Percentiles rank a stretch among this genome's conserved stretches.
Evolutionary conservation across 1,140 invertebrate genomes (phyloP).

Genomic region (Drosophila pruinosa): DNA sequence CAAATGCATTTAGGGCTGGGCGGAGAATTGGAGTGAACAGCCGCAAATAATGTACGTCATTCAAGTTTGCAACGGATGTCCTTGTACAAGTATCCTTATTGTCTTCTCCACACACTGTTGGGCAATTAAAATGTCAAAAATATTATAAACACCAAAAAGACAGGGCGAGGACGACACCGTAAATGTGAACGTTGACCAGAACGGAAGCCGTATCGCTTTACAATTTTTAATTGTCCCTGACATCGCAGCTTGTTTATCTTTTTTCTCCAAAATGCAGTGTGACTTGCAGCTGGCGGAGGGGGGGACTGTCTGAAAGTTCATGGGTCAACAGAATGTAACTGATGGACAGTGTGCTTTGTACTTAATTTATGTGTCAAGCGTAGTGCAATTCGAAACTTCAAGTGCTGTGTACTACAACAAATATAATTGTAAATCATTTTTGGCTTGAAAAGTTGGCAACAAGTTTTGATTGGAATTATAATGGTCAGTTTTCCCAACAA

Average conservation of each 20-base stretch:
- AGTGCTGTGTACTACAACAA: too few relatives aligned
- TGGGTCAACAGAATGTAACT: conserved; percentile 18
- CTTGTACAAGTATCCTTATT: conserved; percentile 43
- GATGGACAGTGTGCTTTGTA: conserved; percentile 12
- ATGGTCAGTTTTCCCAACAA: too few relatives aligned
- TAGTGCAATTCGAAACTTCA: not conserved
- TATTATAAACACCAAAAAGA: conserved; percentile 40
- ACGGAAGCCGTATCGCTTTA: conserved; percentile 54
- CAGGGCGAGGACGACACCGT: not conserved
- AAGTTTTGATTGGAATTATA: too few relatives aligned
- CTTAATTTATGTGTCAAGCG: conserved; percentile 10
- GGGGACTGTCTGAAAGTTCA: conserved; percentile 6
- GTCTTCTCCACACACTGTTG: conserved; percentile 29
- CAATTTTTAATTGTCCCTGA: conserved; percentile 66
- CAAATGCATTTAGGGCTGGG: conserved; percentile 67
- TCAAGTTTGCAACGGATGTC: conserved; percentile 31
- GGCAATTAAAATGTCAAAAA: conserved; percentile 75
- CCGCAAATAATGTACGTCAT: conserved; percentile 58
- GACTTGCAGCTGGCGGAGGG: not conserved
- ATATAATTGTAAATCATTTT: too few relatives aligned
- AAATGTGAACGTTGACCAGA: not conserved
- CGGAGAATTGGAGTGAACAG: conserved; percentile 7
- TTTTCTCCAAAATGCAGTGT: not conserved
- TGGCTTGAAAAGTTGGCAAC: too few relatives aligned
- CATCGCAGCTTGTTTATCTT: conserved; percentile 61